phyloP scores from a whole-genome alignment of 2,888 invertebrate species.

The Galeopsomyia nigrocyanea region DNA sequence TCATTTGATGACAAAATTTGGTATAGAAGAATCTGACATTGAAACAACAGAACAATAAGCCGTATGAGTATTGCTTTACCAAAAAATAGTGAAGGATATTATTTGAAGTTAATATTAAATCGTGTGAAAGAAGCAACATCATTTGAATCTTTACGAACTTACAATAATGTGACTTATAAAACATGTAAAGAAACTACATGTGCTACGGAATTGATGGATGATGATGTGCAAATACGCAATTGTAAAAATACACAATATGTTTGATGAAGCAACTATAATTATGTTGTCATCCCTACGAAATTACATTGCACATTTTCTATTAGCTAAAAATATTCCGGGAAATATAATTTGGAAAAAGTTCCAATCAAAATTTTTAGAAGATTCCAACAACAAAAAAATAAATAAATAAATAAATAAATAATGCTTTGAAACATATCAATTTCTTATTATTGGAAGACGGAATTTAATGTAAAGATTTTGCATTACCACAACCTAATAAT shows the following conservation, averaged over 20 bases:
- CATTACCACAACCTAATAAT: not conserved
- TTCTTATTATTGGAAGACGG: not conserved
- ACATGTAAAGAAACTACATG: not conserved
- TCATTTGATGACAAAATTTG: no score
- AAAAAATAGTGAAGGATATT: not conserved
- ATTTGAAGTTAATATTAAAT: not conserved
- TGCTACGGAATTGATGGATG: constrained; percentile 2
- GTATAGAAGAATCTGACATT: no score
- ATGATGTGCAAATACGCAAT: not conserved
- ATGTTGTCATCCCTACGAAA: not conserved
- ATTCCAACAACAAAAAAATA: not conserved
- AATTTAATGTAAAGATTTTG: not conserved
- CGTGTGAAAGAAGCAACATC: not conserved
- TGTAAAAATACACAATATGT: no score
- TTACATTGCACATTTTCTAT: not conserved
- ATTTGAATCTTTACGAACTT: not conserved
- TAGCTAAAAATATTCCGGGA: not conserved
- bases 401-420: no score
- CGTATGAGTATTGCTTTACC: not conserved
- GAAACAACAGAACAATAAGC: no score
- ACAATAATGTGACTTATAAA: not conserved
- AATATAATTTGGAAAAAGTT: constrained; percentile 6
- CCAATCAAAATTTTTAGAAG: not conserved
- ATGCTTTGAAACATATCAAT: not conserved
- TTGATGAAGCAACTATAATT: constrained; percentile 5